These are phyloP conservation scores for Polypterus bichir DNA, from an alignment of 2,113 vertebrate genomes.

Conservation along the genomic window DNA sequence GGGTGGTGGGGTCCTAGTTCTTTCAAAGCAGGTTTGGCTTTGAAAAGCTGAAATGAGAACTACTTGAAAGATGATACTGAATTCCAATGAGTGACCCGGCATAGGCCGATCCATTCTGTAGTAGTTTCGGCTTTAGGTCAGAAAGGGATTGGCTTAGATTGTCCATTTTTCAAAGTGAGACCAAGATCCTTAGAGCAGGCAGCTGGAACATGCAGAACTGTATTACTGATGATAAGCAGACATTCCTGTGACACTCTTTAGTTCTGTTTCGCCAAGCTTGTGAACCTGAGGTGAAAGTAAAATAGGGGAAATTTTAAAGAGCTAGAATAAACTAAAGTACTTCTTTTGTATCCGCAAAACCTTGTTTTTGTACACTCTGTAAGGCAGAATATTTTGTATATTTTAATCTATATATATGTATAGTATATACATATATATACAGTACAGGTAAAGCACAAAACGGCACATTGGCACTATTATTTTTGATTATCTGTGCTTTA, in stretches of 20 bases:
- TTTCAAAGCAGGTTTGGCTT: too few species aligned
- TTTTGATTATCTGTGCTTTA: too few species aligned
- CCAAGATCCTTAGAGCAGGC: neutral
- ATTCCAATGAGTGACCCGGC: neutral
- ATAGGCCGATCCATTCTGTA: neutral
- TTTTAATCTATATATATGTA: slow-evolving; percentile 13
- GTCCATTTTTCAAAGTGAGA: neutral
- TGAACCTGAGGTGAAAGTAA: neutral
- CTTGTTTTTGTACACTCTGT: slow-evolving; percentile 10
- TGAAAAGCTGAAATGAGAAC: neutral
- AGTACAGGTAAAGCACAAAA: too few species aligned
- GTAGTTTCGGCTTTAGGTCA: neutral
- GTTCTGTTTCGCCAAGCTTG: neutral
- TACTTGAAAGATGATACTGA: neutral
- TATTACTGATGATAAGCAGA: neutral
- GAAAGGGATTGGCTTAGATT: neutral
- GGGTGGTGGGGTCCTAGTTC: too few species aligned
- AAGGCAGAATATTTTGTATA: slow-evolving; percentile 22
- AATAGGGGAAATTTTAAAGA: neutral
- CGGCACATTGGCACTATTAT: too few species aligned
- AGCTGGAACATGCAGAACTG: neutral
- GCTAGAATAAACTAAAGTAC: neutral
- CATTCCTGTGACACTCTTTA: neutral
- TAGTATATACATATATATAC: too few species aligned
- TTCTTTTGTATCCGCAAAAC: neutral